Percentiles rank a stretch among this genome's conserved stretches.
Evolutionary conservation across 2,797 vertebrate species (phyloP).

Genomic region (Periophthalmus magnuspinnatus): DNA sequence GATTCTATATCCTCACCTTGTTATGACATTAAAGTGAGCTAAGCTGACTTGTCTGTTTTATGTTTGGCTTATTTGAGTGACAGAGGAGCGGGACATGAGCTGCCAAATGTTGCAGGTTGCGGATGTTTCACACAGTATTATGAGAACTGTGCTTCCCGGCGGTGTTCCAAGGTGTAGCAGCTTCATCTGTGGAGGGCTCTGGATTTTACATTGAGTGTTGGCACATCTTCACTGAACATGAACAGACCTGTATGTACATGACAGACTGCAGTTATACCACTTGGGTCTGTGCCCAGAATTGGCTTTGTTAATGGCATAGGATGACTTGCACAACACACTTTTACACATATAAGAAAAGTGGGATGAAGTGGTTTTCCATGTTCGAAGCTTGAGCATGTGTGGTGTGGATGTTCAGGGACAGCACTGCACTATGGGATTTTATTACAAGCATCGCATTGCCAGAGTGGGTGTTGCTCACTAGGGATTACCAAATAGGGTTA

Average conservation of each 20-base stretch:
- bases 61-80: slow-evolving; percentile 30
- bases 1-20: slow-evolving; percentile 1
- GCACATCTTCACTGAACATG: slow-evolving; percentile 30
- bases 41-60: slow-evolving; percentile 22
- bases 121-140: slow-evolving; percentile 27
- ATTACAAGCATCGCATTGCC: too few species aligned
- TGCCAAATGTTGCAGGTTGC: slow-evolving; percentile 27
- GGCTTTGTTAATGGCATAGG: slow-evolving; percentile 45
- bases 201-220: slow-evolving; percentile 26
- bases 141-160: slow-evolving; percentile 17
- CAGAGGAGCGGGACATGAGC: slow-evolving; percentile 27
- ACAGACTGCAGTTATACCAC: slow-evolving; percentile 3
- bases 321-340: slow-evolving; percentile 43
- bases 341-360: slow-evolving; percentile 8
- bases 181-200: slow-evolving; percentile 20
- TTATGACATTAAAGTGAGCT: neutral
- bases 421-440: too few species aligned
- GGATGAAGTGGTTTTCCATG: slow-evolving; percentile 16
- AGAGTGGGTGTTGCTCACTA: too few species aligned
- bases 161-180: slow-evolving; percentile 32
- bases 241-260: slow-evolving; percentile 37
- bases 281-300: slow-evolving; percentile 51
- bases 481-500: too few species aligned
- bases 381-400: slow-evolving; percentile 48
- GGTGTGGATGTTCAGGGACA: neutral